Evolutionary conservation across 1,140 invertebrate genomes (phyloP).

Genomic region (Aradophagus sp.): DNA sequence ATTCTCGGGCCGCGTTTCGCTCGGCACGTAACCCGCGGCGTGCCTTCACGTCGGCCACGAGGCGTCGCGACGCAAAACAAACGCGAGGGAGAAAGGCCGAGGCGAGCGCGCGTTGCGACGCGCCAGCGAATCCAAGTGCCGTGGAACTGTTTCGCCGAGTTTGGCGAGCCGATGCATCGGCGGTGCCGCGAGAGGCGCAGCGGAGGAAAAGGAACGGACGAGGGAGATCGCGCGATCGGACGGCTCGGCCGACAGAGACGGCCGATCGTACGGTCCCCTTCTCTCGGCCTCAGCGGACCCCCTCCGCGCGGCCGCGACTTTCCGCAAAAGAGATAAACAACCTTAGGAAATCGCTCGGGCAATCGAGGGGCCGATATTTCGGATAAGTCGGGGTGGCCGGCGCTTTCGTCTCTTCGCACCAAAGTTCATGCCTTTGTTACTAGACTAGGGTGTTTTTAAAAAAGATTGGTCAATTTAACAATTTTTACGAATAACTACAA

Average conservation of each 20-base stretch:
- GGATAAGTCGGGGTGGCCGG: too few species aligned
- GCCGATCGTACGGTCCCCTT: too few species aligned
- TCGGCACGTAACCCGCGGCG: slow-evolving; percentile 40
- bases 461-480: too few species aligned
- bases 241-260: too few species aligned
- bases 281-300: too few species aligned
- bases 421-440: too few species aligned
- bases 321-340: slow-evolving; percentile 48
- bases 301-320: slow-evolving; percentile 46
- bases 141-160: slow-evolving; percentile 65
- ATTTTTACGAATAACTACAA: too few species aligned
- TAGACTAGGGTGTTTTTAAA: too few species aligned
- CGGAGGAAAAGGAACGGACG: slow-evolving; percentile 2
- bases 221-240: slow-evolving; percentile 14
- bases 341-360: too few species aligned
- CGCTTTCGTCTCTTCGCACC: too few species aligned
- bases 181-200: slow-evolving; percentile 47
- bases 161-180: slow-evolving; percentile 61
- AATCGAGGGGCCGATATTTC: too few species aligned
- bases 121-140: slow-evolving; percentile 62
- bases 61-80: slow-evolving; percentile 50
- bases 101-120: slow-evolving; percentile 47
- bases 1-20: slow-evolving; percentile 31
- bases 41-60: slow-evolving; percentile 38
- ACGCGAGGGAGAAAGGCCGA: slow-evolving; percentile 30